These are phyloP conservation scores for Ectemnius lituratus DNA, from an alignment of 2,888 invertebrate species.

Conservation along the genomic window DNA sequence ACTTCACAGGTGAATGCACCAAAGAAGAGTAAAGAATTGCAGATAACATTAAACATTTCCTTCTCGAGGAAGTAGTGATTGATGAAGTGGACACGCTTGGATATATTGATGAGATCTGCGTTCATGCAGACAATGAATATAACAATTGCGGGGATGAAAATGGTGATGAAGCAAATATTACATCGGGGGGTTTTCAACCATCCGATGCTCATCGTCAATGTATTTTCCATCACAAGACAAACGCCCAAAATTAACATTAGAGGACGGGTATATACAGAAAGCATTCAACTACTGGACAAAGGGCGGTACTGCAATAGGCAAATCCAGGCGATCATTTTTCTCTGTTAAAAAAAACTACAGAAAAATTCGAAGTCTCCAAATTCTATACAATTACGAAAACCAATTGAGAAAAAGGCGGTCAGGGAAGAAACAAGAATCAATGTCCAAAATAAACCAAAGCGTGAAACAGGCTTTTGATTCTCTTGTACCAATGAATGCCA, in stretches of 20 bases:
- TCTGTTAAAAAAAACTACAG: slow-evolving; percentile 3
- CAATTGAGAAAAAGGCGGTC: neutral
- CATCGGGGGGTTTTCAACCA: neutral
- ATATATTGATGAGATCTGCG: neutral
- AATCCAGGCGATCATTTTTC: neutral
- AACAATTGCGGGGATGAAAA: neutral
- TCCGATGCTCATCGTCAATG: neutral
- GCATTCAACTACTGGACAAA: slow-evolving; percentile 5
- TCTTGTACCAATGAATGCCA: neutral
- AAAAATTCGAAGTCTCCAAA: neutral
- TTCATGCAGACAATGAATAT: neutral
- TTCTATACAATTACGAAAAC: slow-evolving; percentile 4
- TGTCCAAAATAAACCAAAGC: neutral
- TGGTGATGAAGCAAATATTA: neutral
- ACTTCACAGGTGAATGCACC: neutral
- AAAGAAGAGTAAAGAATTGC: too few species aligned
- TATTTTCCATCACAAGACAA: neutral
- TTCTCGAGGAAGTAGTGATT: slow-evolving; percentile 1
- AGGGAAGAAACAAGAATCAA: neutral
- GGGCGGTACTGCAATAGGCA: neutral
- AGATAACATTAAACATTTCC: slow-evolving; percentile 5
- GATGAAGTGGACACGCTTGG: neutral
- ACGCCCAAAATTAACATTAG: slow-evolving; percentile 3
- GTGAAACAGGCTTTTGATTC: slow-evolving; percentile 1
- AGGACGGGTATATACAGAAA: neutral